Evolutionary conservation across 2,888 invertebrate species (phyloP), one percentile per base, ranked within the genome.

Genomic region (Eueremaeus valkanovi): DNA sequence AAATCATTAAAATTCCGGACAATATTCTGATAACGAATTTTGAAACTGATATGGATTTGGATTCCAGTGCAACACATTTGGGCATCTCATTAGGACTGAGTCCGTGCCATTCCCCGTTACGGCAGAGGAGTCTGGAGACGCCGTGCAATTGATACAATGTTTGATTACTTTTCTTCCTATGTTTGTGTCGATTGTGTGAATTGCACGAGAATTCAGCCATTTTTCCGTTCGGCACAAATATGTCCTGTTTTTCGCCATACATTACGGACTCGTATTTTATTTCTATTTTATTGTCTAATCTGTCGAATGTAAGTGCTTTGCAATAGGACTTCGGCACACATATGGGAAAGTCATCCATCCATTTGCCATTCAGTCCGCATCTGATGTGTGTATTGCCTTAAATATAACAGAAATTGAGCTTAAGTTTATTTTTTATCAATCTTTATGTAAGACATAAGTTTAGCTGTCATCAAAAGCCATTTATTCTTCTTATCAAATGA

Each of bases 341-440:
- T 11, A 9, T 40, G 11, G 70, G 70, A 9, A 70, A 70, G 18
- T 70, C 70, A 24, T 45, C 18, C 45, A 42, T 27, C 70, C 70
- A 70, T 45, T 45, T 27, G 29, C 70, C 70, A 21, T 70, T 42
- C 3, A 13, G 70, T 70, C 70, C 70, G 24, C 70, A 70, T 18
- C 42, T 45, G 16, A 70, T 27, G n/a, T 70, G 70, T 1, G 42
- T 24, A 27, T 42, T 27, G 24, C 70, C 70, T 70, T n/a, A 66
- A 66, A 16, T 33, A 63, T 63, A 3, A 5, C 3, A 36, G 1
- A 36, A 21, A 66, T 36, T 3, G 18, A 66, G 5, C 1, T 1
- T 33, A 3, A 6, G 45, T 16, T 45, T n/a, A n/a, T n/a, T n/a
- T n/a, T n/a, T n/a, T n/a, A n/a, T n/a, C n/a, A n/a, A n/a, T n/a